A percentile compares a stretch with the other conserved stretches of the same genome.
These are phyloP conservation scores for Blastomussa wellsi DNA, from an alignment of 92 coral and sea anemone genomes.

Conservation along the genomic window DNA sequence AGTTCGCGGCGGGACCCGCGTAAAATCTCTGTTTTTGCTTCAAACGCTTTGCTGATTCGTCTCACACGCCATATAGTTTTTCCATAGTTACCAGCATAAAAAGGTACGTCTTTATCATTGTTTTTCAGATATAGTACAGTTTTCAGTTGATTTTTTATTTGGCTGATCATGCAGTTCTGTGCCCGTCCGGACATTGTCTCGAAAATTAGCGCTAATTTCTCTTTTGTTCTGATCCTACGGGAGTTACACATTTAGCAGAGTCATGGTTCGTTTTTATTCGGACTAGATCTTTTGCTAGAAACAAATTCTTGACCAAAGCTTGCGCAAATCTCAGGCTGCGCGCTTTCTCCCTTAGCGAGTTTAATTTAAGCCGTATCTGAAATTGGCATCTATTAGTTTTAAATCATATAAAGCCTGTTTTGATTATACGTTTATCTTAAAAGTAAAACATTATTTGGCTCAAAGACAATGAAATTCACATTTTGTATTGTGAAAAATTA, in stretches of 20 bases:
- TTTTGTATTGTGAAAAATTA: not conserved
- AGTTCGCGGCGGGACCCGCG: constrained; percentile 9
- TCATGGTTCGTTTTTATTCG: not conserved
- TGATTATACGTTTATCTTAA: not conserved
- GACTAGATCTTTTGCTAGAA: not conserved
- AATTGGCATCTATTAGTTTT: not conserved
- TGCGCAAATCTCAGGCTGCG: not conserved
- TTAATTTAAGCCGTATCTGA: too few relatives aligned
- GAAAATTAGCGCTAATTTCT: not conserved
- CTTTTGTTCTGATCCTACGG: not conserved
- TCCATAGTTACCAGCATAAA: constrained; percentile 1
- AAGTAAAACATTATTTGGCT: not conserved
- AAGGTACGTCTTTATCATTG: not conserved
- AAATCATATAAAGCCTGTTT: not conserved
- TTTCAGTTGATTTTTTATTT: not conserved
- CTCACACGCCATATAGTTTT: not conserved
- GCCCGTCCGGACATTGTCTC: not conserved
- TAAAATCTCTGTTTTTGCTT: not conserved
- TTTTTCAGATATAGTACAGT: not conserved
- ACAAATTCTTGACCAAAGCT: not conserved
- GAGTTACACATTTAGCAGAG: not conserved
- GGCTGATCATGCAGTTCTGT: not conserved
- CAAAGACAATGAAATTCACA: not conserved
- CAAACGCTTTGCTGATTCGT: not conserved
- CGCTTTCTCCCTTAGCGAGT: not conserved